These are phyloP conservation scores for Perdix hodgsoniae DNA, from an alignment of 2,797 vertebrate genomes.

Conservation along the genomic window DNA sequence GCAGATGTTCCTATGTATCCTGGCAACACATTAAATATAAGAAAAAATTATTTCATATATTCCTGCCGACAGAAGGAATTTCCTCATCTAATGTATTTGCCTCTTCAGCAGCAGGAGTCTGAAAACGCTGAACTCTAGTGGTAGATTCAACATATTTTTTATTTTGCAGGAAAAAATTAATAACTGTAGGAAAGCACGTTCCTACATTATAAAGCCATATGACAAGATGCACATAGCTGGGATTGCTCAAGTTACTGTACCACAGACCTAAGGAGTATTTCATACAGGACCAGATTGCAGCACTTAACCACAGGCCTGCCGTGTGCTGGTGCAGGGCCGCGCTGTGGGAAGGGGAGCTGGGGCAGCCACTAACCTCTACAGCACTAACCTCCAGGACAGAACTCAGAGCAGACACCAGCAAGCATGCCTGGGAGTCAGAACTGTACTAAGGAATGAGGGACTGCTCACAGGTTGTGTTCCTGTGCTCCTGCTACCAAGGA, in stretches of 20 bases:
- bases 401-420: background rate
- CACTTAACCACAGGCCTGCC: slow-evolving; percentile 58
- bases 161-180: background rate
- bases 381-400: background rate
- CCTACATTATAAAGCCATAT: slow-evolving; percentile 8
- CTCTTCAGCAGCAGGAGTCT: background rate
- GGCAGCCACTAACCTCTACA: background rate
- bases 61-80: background rate
- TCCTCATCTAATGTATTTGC: background rate
- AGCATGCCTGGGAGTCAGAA: background rate
- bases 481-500: background rate
- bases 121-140: background rate
- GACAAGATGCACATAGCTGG: slow-evolving; percentile 50
- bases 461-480: background rate
- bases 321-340: fast-evolving
- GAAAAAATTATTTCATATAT: background rate
- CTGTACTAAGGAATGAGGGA: background rate
- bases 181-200: slow-evolving; percentile 39
- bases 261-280: slow-evolving; percentile 59
- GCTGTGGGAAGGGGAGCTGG: background rate
- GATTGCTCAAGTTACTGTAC: slow-evolving; percentile 65
- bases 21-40: background rate
- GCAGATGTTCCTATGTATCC: background rate
- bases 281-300: slow-evolving; percentile 57
- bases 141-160: background rate